Evolutionary conservation across 2,113 vertebrate genomes (phyloP), one percentile per base, ranked within the genome.

Genomic region (Otis tarda): DNA sequence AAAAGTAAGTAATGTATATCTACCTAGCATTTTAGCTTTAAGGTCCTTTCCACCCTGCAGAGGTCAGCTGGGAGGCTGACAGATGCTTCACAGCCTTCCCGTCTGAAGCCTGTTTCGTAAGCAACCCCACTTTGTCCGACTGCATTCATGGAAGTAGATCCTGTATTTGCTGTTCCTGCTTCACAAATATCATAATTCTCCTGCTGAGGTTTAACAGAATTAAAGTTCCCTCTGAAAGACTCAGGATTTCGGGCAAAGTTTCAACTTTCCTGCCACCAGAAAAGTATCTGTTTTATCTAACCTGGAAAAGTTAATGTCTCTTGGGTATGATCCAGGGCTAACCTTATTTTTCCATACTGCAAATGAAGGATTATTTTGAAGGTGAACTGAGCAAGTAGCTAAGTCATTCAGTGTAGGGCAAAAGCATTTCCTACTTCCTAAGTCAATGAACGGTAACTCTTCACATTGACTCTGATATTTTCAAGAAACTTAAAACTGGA

Each of bases 211-310:
- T 94, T 81, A 75, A 56, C 60, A 83, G 86, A 92, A 75, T 95
- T 61, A 68, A 89, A 90, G 70, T 83, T 83, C 10, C 37, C 25
- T 84, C 39, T 67, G 20, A 56, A 89, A 70, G 76, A 83, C 55
- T 37, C 7, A 59, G 47, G 47, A 91, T 94, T 94, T 84, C 75
- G 52, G 89, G 96, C 86, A 89, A 93, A 78, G 83, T 81, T 94
- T 93, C 93, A 94, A 56, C 33, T 47, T 84, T 49, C 10, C 56
- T 90, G 80, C 60, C 68, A 94, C 35, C 52, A 94, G 49, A 83
- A 64, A 80, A 87, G 60, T 55, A 39, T 94, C 91, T 97, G 86
- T 35, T 95, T 93, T 83, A 75, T 89, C 93, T 89, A 91, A 92
- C 68, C 43, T 75, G 80, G 64, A 92, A 93, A 95, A 93, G 83